phyloP scores from a whole-genome alignment of 2,113 vertebrate genomes.

The Puntigrus tetrazona region DNA sequence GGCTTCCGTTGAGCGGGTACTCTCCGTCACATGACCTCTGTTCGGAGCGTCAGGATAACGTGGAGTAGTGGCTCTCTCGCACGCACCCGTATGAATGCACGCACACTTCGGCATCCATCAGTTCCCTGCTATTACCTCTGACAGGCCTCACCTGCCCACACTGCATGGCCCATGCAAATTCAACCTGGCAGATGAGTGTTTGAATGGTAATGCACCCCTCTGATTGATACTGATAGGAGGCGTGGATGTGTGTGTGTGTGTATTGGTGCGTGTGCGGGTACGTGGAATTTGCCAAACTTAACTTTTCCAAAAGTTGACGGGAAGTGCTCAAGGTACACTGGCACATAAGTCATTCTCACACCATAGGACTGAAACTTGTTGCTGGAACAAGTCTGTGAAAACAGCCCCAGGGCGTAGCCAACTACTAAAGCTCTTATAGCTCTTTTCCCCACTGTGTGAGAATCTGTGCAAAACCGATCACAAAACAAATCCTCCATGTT shows the following conservation, averaged over 20 bases:
- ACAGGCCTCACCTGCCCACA: conserved; percentile 76
- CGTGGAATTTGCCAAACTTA: conserved; percentile 41
- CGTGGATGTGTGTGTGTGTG: conserved; percentile 9
- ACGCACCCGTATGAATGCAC: conserved; percentile 54
- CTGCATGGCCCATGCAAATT: conserved; percentile 77
- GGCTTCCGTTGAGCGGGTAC: conserved; percentile 75
- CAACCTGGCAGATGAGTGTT: conserved; percentile 63
- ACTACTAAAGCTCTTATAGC: neutral
- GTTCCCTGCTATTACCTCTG: conserved; percentile 78
- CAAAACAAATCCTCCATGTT: neutral
- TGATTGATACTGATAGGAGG: conserved; percentile 57
- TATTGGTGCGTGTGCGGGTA: conserved; percentile 37
- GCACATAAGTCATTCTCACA: neutral
- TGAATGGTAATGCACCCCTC: conserved; percentile 67
- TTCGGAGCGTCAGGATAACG: conserved; percentile 57
- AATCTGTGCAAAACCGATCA: neutral
- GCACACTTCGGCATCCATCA: conserved; percentile 70
- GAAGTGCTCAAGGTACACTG: conserved; percentile 18
- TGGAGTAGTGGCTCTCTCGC: conserved; percentile 38
- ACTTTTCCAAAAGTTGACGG: conserved; percentile 54
- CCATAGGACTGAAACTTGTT: neutral
- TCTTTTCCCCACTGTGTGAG: neutral
- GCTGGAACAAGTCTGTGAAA: neutral
- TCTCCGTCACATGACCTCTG: conserved; percentile 74
- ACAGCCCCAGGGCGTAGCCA: neutral